These are phyloP conservation scores for Caenorhabditis panamensis DNA, from an alignment of 2,888 invertebrate species.

Conservation along the genomic window DNA sequence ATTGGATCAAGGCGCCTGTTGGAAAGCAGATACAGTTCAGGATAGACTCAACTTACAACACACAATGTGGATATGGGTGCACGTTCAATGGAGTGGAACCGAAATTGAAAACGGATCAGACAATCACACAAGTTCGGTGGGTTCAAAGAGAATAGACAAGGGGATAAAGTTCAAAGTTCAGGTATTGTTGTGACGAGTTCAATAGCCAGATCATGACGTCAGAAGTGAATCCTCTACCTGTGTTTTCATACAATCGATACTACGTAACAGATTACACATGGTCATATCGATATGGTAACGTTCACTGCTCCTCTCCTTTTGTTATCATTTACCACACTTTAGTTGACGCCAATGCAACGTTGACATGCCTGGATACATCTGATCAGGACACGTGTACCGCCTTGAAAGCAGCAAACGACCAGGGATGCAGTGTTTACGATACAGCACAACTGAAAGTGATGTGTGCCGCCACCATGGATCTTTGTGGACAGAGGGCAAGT, in stretches of 20 bases:
- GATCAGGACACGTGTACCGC: constrained; percentile 33
- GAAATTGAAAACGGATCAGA: constrained; percentile 44
- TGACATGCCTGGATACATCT: constrained; percentile 25
- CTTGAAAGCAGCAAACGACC: constrained; percentile 24
- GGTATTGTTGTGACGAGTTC: constrained; percentile 63
- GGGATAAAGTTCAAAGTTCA: constrained; percentile 1
- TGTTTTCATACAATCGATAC: constrained; percentile 62
- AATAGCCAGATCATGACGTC: constrained; percentile 39
- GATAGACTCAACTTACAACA: constrained; percentile 51
- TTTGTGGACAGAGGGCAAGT: constrained; percentile 52
- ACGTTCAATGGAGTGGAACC: constrained; percentile 67
- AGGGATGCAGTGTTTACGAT: constrained; percentile 32
- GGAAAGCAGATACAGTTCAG: constrained; percentile 57
- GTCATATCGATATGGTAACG: constrained; percentile 57
- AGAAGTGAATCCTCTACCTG: constrained; percentile 54
- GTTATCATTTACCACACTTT: not conserved
- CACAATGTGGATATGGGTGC: constrained; percentile 65
- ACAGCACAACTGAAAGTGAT: constrained; percentile 42
- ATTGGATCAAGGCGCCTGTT: constrained; percentile 62
- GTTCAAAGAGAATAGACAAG: not conserved
- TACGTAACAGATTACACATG: constrained; percentile 39
- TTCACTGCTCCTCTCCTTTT: too few species aligned
- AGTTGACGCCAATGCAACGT: not conserved
- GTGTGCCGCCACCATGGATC: constrained; percentile 56
- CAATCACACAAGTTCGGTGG: constrained; percentile 46